These are phyloP conservation scores for Charanyca ferruginea DNA, from an alignment of 2,888 invertebrate genomes.

Conservation along the genomic window DNA sequence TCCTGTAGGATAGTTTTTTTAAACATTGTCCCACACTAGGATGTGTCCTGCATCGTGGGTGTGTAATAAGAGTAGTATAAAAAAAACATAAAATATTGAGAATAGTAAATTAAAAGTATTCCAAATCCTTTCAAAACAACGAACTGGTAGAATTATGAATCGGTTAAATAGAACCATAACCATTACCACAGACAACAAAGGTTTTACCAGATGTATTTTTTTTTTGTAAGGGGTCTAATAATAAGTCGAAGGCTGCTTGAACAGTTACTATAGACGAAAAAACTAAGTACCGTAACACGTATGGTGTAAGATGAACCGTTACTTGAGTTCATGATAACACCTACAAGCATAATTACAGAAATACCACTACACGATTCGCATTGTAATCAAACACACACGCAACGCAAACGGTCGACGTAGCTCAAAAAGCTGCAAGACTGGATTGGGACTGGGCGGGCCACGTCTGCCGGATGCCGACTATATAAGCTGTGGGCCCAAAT, in stretches of 20 bases:
- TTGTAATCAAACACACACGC: no score
- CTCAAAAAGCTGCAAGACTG: no score
- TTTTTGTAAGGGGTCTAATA: conserved; percentile 2
- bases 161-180: background rate
- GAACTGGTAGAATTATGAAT: background rate
- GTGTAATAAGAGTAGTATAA: no score
- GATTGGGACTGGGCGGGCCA: no score
- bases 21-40: no score
- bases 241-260: conserved; percentile 12
- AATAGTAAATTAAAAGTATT: background rate
- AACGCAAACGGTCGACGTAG: no score
- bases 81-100: no score
- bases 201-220: background rate
- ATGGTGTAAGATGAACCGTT: conserved; percentile 40
- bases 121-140: background rate
- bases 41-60: no score
- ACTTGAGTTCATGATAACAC: conserved; percentile 26
- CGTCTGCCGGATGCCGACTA: no score
- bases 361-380: conserved; percentile 8
- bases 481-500: no score
- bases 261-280: conserved; percentile 49
- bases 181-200: conserved; percentile 25
- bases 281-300: conserved; percentile 50
- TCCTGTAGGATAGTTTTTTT: background rate
- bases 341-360: conserved; percentile 27